Percentiles rank a stretch among this genome's conserved stretches.
Conservation (phyloP, 1,140 invertebrate genomes). For the Epicauta chinensis region DNA sequence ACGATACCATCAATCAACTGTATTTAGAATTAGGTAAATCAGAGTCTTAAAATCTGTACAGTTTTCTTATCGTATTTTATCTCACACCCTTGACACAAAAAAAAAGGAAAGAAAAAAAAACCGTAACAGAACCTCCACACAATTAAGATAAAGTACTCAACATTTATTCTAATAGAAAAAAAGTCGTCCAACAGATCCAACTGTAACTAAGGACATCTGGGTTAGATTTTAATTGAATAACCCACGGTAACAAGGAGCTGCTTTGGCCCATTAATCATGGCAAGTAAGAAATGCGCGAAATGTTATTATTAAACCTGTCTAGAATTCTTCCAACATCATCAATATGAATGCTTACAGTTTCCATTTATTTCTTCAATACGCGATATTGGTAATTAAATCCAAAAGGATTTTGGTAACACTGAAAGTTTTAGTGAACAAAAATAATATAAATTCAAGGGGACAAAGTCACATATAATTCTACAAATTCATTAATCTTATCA, state of each 20-base stretch:
- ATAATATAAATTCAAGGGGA: neutral
- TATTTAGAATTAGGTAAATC: conserved; percentile 73
- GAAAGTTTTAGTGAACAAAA: neutral
- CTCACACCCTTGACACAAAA: too few relatives aligned
- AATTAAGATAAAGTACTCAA: conserved; percentile 3
- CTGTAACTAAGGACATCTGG: conserved; percentile 17
- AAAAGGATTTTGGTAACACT: too few relatives aligned
- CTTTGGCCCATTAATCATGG: conserved; percentile 12
- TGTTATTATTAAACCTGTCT: conserved; percentile 1
- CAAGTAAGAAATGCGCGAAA: neutral
- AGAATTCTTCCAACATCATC: conserved; percentile 7
- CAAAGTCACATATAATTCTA: conserved; percentile 6
- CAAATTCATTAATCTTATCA: conserved; percentile 16
- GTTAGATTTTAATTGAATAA: conserved; percentile 22
- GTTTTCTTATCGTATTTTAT: too few relatives aligned
- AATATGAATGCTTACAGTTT: neutral
- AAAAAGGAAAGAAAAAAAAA: neutral
- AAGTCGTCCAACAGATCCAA: conserved; percentile 6
- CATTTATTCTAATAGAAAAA: conserved; percentile 13
- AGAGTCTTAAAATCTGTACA: too few relatives aligned
- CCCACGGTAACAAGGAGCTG: conserved; percentile 6
- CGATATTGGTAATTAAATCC: too few relatives aligned
- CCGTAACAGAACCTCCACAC: neutral
- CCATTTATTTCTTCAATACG: too few relatives aligned
- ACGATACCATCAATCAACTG: conserved; percentile 82